These are phyloP conservation scores for Arbacia lixula DNA, from an alignment of 53 echinoderm and acorn worm species.

Conservation along the genomic window DNA sequence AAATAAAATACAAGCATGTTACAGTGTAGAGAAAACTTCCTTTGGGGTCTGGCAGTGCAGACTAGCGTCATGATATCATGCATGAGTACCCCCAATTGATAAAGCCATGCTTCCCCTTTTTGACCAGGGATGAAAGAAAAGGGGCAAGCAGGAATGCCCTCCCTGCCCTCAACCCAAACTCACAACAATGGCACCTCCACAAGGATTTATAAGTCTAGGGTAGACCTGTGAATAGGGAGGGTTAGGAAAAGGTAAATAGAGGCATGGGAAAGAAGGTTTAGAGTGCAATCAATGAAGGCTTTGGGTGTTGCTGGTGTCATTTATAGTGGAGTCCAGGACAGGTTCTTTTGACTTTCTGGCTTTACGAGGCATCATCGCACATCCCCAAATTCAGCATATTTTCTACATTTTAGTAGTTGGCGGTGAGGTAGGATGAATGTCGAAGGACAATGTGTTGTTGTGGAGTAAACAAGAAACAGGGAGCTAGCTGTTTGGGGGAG, in stretches of 20 bases:
- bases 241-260: not conserved
- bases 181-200: too few relatives aligned
- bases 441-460: constrained; percentile 13
- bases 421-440: not conserved
- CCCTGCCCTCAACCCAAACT: constrained; percentile 13
- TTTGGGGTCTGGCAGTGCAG: constrained; percentile 1
- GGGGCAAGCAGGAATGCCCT: constrained; percentile 15
- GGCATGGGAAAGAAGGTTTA: not conserved
- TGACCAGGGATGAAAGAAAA: not conserved
- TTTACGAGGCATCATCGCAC: not conserved
- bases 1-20: too few relatives aligned
- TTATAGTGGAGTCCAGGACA: constrained; percentile 11
- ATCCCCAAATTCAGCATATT: constrained; percentile 3
- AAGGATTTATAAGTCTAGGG: too few relatives aligned
- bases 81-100: constrained; percentile 24
- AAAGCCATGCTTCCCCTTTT: constrained; percentile 39
- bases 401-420: constrained; percentile 24
- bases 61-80: constrained; percentile 26
- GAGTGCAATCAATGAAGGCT: constrained; percentile 16
- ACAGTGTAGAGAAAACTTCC: constrained; percentile 5
- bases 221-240: too few relatives aligned
- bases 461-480: too few relatives aligned
- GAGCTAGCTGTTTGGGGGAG: not conserved
- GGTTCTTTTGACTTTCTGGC: not conserved
- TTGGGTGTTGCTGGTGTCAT: not conserved